phyloP scores from a whole-genome alignment of 2,888 invertebrate species.

The Euphydryas editha region DNA sequence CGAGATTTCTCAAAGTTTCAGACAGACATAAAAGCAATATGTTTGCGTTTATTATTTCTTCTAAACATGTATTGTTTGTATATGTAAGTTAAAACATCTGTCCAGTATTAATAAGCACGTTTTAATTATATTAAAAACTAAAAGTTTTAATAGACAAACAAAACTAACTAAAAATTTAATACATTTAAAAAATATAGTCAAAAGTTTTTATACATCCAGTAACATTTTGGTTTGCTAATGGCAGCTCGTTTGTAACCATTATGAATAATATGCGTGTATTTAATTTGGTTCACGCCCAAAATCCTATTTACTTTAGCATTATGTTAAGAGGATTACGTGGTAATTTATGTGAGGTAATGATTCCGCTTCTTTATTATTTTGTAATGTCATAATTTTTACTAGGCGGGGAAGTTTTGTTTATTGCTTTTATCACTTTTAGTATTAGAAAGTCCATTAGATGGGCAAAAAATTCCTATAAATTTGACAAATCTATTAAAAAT shows the following conservation, averaged over 20 bases:
- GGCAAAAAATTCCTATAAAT: no score
- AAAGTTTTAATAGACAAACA: not conserved
- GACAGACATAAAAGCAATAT: no score
- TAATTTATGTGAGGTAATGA: slow-evolving; percentile 67
- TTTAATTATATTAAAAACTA: not conserved
- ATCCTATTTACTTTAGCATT: slow-evolving; percentile 67
- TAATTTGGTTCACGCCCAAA: slow-evolving; percentile 58
- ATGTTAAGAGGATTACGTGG: slow-evolving; percentile 74
- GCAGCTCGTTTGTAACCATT: slow-evolving; percentile 59
- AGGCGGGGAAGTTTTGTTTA: slow-evolving; percentile 14
- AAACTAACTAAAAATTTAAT: not conserved
- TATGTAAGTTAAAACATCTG: no score
- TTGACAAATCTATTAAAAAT: no score
- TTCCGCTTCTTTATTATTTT: slow-evolving; percentile 59
- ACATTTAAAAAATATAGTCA: not conserved
- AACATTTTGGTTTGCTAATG: slow-evolving; percentile 58
- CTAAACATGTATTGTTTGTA: no score
- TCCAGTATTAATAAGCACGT: no score
- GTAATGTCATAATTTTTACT: slow-evolving; percentile 56
- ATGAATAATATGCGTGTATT: slow-evolving; percentile 52
- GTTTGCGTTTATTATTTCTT: no score
- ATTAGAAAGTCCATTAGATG: no score
- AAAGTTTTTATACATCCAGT: slow-evolving; percentile 28
- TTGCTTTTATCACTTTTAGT: no score
- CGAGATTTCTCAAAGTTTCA: no score